Evolutionary conservation across 2,113 vertebrate species (phyloP), one percentile per base, ranked within the genome.

Genomic region (Spizaetus ornatus): DNA sequence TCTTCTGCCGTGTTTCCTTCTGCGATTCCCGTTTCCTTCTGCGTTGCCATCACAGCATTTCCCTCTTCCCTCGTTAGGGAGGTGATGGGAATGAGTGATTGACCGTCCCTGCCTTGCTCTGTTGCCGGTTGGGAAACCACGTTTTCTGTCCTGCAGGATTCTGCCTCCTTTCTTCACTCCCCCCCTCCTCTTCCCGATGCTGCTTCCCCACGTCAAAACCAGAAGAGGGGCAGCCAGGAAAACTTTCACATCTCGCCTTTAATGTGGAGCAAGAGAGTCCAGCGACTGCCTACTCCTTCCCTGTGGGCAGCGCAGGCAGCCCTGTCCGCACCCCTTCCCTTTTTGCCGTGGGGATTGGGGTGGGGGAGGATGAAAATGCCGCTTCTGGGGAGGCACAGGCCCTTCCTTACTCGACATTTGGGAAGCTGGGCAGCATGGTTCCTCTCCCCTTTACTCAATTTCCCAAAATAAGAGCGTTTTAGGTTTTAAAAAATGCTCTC

Each of bases 291-390:
- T 7, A 40, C 59, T 45, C 38, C 45, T 40, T 43, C n/a, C 36
- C 6, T 9, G 25, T 13, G 76, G 88, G 91, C 80, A 85, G 76
- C 6, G 10, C 11, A n/a, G 43, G 23, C 29, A 36, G 42, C 55
- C 26, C 17, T 63, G 40, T 71, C 69, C 6, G 36, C 34, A 12
- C 67, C 62, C 86, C 45, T 55, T 48, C 59, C 69, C 50, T 25
- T 10, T 4, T 29, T 13, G 12, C 36, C 0, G 3, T 5, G 31
- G 40, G 58, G n/a, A 31, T 15, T 1, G 19, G 25, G 7, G 21
- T 6, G 45, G 52, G 42, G 15, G 16, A 32, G 31, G 40, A 2
- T 36, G 76, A 1, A 38, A 62, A 34, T 1, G 14, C 22, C 2
- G 10, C 40, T 27, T 40, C 10, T 53, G 6, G 27, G 26, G 31